phyloP scores from a whole-genome alignment of 2,113 vertebrate species.

The Podiceps cristatus region DNA sequence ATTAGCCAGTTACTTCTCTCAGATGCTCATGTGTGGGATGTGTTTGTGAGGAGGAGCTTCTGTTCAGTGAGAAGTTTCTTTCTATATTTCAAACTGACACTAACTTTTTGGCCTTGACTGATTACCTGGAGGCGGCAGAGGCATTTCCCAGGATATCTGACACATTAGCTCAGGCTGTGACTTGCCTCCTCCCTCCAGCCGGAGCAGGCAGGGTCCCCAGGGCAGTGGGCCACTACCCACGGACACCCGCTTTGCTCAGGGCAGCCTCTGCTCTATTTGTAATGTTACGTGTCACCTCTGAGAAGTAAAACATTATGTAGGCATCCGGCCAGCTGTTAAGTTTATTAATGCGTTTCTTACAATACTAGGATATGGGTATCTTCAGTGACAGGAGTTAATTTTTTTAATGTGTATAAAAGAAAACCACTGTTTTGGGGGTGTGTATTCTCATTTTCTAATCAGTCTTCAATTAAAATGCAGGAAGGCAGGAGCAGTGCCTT shows the following conservation, averaged over 20 bases:
- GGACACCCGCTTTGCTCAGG: rapidly evolving
- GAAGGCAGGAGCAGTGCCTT: neutral
- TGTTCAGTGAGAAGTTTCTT: neutral
- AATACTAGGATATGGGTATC: neutral
- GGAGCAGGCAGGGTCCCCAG: neutral
- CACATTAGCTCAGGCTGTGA: neutral
- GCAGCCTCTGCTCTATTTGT: neutral
- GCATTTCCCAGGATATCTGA: neutral
- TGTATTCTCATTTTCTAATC: neutral
- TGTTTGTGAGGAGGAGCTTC: neutral
- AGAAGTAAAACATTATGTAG: rapidly evolving
- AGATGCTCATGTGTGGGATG: neutral
- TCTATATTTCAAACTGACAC: neutral
- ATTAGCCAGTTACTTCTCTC: neutral
- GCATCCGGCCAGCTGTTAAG: neutral
- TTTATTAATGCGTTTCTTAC: neutral
- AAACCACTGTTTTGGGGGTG: neutral
- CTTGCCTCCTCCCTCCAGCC: neutral
- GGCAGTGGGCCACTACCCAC: neutral
- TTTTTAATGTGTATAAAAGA: neutral
- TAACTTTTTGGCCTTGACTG: neutral
- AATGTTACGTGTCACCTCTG: neutral
- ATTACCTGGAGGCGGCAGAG: neutral
- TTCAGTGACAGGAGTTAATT: neutral
- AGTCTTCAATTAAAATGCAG: neutral